Evolutionary conservation across 2,113 vertebrate species (phyloP).

Genomic region (Bubo bubo): DNA sequence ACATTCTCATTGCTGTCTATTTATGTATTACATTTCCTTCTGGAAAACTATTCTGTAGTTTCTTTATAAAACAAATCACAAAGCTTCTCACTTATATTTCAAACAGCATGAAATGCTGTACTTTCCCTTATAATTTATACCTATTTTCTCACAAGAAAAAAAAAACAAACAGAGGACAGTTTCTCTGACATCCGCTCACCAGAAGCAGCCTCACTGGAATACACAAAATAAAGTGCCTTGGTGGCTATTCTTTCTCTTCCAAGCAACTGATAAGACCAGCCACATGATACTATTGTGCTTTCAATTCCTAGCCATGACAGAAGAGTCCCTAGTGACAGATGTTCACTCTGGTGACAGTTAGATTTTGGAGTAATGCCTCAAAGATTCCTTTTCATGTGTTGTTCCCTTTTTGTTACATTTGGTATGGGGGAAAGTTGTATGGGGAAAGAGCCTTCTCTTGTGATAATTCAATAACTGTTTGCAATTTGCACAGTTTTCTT

Average conservation of each 20-base stretch:
- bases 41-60: background rate
- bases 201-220: background rate
- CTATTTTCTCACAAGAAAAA: background rate
- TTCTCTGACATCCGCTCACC: background rate
- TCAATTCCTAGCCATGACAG: background rate
- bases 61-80: background rate
- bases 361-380: background rate
- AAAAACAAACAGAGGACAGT: background rate
- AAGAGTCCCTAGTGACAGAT: background rate
- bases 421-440: background rate
- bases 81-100: background rate
- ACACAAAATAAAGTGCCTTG: background rate
- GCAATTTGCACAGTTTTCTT: background rate
- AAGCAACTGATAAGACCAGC: background rate
- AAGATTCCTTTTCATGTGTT: background rate
- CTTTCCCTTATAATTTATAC: background rate
- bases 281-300: background rate
- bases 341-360: background rate
- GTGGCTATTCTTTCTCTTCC: background rate
- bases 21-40: background rate
- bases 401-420: background rate
- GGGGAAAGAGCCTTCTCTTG: background rate
- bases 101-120: background rate
- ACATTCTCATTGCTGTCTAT: background rate
- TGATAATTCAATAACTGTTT: background rate